Evolutionary conservation across 2,888 invertebrate species (phyloP), one percentile per base, ranked within the genome.

Genomic region (Petrolisthes cinctipes): DNA sequence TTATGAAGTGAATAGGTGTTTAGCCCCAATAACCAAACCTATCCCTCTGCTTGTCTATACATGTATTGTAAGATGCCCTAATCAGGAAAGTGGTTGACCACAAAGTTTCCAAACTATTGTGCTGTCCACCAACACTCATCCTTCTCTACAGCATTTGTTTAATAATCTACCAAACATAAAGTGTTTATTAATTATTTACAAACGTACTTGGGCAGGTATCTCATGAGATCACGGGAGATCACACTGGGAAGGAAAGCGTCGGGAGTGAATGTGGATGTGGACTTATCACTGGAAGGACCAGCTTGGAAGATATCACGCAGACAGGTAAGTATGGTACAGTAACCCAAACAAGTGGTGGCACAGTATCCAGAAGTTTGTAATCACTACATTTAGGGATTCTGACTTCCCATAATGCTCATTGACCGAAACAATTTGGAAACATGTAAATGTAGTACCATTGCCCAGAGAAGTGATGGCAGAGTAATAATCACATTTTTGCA

Each of bases 291-390:
- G 76, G 99, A 99, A 93, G 99, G 99, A 0, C 98, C 98, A 0
- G 96, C 98, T 0, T 96, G 96, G 93, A 99, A 98, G 93, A 96
- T 98, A 73, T 98, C 98, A 0, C 94, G 99, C 76, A 95, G 97
- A 91, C 99, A 99, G 82, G 90, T 90, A 76, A 85, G 87, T 75
- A 4, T 83, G 1, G 5, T 7, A 17, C 5, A 2, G n/a, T 57
- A 54, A 54, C 51, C 81, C 9, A 37, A 37, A 37, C 37, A 37
- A 37, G 37, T 37, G 37, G 37, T 37, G 37, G 37, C 37, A 37
- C 37, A 37, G 37, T 37, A 37, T 37, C 37, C 37, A 37, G 37
- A 37, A 37, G 37, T 2, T 37, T 37, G 37, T 37, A 37, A 37
- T 37, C 37, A 37, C 37, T 37, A 37, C 37, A 37, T 37, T 37